Conservation (phyloP, 2,888 invertebrate species). For the Apodemia hepburni region DNA sequence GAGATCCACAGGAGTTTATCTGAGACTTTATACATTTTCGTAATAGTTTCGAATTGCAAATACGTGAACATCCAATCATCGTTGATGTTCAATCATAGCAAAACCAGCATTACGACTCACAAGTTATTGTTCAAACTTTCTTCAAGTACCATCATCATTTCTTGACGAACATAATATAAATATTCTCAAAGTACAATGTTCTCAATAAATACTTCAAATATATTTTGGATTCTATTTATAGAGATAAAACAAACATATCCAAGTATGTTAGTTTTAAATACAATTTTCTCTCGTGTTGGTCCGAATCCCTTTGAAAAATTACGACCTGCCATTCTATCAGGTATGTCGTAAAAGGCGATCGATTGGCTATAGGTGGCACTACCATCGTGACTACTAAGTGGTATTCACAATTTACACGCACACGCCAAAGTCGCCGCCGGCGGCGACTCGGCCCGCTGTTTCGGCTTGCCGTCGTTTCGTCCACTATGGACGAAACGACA, state of each 20-base stretch:
- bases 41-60: neutral
- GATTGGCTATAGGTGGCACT: no score
- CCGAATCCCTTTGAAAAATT: no score
- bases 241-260: neutral
- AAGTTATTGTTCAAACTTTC: neutral
- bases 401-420: no score
- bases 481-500: no score
- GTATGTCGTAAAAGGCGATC: no score
- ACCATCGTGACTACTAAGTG: no score
- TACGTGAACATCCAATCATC: constrained; percentile 1
- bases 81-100: constrained; percentile 1
- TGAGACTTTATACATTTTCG: neutral
- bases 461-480: no score
- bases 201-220: neutral
- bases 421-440: no score
- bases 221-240: neutral
- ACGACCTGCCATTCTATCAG: no score
- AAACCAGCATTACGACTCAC: neutral
- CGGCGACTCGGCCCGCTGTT: no score
- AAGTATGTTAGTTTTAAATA: no score
- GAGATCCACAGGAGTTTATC: neutral
- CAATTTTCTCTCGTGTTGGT: no score
- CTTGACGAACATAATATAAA: neutral
- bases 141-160: neutral
- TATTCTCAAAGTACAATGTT: neutral